Base-by-base conservation (phyloP, 2,888 invertebrate genomes). In the Schizaphis graminum region DNA sequence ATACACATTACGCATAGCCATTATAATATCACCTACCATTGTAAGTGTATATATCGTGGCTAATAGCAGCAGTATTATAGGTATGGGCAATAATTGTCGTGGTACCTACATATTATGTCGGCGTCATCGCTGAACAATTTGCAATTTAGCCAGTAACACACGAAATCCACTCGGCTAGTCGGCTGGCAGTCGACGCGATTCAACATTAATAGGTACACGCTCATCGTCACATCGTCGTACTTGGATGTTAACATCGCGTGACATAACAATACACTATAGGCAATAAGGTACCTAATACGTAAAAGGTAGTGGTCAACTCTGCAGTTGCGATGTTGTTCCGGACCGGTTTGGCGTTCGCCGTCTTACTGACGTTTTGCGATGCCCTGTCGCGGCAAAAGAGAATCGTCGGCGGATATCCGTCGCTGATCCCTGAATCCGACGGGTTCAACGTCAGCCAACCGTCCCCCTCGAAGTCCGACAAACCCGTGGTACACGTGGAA, bases 371-470 rank as follows among this genome's bases (percentile, higher is more conserved):
- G 21, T 41, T 94, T 67, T 53, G 94, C 61, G 35, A 91, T 8
- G 92, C 89, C n/a, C 49, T 47, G 44, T 92, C 89, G 3, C 93
- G 95, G 41, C 94, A 94, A 44, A 95, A 95, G 94, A 95, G 96
- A 57, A 97, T 98, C 95, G 97, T 98, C 4, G 98, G 98, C 0
- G 98, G 98, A 0, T 96, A 95, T 10, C 96, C 96, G 0, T 97
- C 98, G 0, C 96, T 97, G 57, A 96, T 97, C 5, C 97, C 98
- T 0, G 97, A 97, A 89, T 96, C 97, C 13, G 57, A 87, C 85
- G 67, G 92, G n/a, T 35, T 53, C 94, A n/a, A 21, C 89, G 16
- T 88, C 92, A n/a, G 86, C 49, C 91, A 88, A 85, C 77, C 95
- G 94, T 3, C 95, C 95, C 44, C 47, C 89, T 24, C 44, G 85